Evolutionary conservation across 2,888 invertebrate genomes (phyloP).

Genomic region (Hydraecia micacea): DNA sequence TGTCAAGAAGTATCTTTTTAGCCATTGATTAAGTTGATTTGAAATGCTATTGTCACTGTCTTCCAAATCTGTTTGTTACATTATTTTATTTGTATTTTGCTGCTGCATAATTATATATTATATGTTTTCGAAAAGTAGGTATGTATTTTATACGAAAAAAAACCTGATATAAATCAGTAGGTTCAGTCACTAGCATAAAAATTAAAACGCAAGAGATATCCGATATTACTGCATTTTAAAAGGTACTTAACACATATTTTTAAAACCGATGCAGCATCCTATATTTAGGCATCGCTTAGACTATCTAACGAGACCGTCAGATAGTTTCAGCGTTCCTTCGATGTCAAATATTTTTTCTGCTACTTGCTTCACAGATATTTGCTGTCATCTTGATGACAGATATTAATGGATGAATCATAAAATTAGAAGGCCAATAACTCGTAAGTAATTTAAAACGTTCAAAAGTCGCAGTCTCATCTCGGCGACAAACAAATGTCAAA

Average conservation of each 20-base stretch:
- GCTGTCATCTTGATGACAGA: no score
- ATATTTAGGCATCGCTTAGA: not conserved
- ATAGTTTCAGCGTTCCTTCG: not conserved
- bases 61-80: not conserved
- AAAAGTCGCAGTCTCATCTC: no score
- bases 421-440: no score
- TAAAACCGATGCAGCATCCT: not conserved
- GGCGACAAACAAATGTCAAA: no score
- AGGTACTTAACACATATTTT: not conserved
- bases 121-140: not conserved
- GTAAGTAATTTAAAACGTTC: no score
- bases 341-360: not conserved
- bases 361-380: not conserved
- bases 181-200: not conserved
- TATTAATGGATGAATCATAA: no score
- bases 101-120: not conserved
- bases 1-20: not conserved
- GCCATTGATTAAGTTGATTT: not conserved
- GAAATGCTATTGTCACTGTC: not conserved
- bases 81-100: not conserved
- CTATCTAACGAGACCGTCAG: not conserved
- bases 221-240: not conserved
- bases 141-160: not conserved
- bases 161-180: not conserved
- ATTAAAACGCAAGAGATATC: not conserved